Evolutionary conservation across 2,113 vertebrate genomes (phyloP).

Genomic region (Amphiprion percula): DNA sequence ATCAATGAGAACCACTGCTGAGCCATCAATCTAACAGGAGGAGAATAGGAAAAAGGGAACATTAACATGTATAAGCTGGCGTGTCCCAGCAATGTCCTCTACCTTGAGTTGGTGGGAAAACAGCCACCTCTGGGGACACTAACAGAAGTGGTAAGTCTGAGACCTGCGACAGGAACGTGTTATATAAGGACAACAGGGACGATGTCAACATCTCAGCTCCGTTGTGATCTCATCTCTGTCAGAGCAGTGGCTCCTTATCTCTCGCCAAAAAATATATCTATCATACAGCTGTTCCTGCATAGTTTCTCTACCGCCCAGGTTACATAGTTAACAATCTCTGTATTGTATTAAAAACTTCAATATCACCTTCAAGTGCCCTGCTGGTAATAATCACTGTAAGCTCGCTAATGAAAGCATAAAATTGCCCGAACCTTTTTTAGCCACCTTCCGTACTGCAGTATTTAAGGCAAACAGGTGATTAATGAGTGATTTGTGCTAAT

Average conservation of each 20-base stretch:
- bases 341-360: constrained; percentile 20
- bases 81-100: constrained; percentile 81
- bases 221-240: constrained; percentile 58
- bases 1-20: constrained; percentile 82
- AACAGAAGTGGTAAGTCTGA: constrained; percentile 67
- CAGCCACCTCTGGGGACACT: constrained; percentile 67
- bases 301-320: constrained; percentile 15
- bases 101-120: constrained; percentile 72
- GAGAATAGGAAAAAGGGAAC: constrained; percentile 71
- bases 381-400: constrained; percentile 60
- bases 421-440: constrained; percentile 57
- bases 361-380: constrained; percentile 65
- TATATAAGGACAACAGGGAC: constrained; percentile 68
- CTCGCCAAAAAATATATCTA: constrained; percentile 16
- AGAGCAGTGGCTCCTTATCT: constrained; percentile 33
- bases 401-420: constrained; percentile 71
- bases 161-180: constrained; percentile 52
- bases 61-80: constrained; percentile 84
- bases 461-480: constrained; percentile 76
- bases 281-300: constrained; percentile 4
- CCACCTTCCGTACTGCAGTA: constrained; percentile 43
- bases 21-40: constrained; percentile 82
- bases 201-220: constrained; percentile 51
- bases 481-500: constrained; percentile 73
- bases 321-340: constrained; percentile 51